phyloP scores from a whole-genome alignment of 2,888 invertebrate species.

The Drosophila seclusa region DNA sequence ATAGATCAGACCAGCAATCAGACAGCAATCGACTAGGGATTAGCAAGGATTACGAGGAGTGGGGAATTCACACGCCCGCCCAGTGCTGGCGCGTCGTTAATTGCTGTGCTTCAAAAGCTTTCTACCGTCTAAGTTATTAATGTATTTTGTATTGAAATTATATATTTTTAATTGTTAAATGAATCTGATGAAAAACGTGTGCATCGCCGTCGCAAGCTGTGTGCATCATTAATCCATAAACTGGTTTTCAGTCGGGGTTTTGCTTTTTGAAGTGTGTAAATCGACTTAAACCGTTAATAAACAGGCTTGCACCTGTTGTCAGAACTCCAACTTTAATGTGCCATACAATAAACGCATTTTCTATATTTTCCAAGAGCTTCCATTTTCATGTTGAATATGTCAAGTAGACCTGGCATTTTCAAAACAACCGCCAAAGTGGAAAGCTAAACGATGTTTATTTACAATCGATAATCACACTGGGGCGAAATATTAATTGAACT shows the following conservation, averaged over 20 bases:
- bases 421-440: background rate
- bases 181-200: conserved; percentile 2
- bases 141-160: conserved; percentile 81
- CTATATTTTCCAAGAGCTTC: background rate
- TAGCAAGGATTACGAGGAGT: background rate
- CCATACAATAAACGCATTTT: background rate
- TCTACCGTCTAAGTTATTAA: conserved; percentile 75
- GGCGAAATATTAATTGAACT: background rate
- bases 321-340: background rate
- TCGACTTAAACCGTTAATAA: background rate
- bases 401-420: background rate
- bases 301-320: background rate
- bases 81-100: conserved; percentile 37
- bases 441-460: background rate
- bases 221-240: background rate
- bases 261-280: background rate
- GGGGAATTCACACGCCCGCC: conserved; percentile 6
- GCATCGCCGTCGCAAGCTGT: background rate
- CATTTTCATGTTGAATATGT: background rate
- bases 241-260: conserved; percentile 2
- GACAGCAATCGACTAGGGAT: conserved; percentile 42
- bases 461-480: background rate
- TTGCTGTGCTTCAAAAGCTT: conserved; percentile 78
- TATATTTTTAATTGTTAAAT: conserved; percentile 77
- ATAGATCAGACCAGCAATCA: conserved; percentile 22